phyloP scores from a whole-genome alignment of 2,113 vertebrate species.

The Burhinus bistriatus region DNA sequence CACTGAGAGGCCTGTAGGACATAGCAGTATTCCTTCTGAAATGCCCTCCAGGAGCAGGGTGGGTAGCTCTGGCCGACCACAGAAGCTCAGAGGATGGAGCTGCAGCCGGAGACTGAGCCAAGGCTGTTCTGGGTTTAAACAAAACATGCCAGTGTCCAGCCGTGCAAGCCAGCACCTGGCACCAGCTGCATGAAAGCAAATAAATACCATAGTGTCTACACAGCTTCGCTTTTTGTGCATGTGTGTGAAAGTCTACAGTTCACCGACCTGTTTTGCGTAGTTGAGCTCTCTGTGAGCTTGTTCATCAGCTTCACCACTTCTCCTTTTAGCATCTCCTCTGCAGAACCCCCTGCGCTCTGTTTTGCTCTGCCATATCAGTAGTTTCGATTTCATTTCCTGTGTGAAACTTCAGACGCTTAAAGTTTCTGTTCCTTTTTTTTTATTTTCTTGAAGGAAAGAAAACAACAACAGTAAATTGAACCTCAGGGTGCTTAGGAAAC shows the following conservation, averaged over 20 bases:
- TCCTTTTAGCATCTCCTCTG: neutral
- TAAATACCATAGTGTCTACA: neutral
- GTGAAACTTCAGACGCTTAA: neutral
- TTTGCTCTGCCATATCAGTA: neutral
- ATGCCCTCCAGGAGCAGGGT: neutral
- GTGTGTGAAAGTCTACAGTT: neutral
- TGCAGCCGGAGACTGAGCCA: neutral
- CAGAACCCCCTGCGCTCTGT: neutral
- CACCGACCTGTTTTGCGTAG: neutral
- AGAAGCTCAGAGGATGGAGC: neutral
- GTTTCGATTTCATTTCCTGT: slow-evolving; percentile 48
- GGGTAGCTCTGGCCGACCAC: neutral
- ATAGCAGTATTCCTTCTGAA: neutral
- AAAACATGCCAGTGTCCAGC: neutral
- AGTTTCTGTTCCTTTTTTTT: slow-evolving; percentile 19
- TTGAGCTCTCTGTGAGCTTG: neutral
- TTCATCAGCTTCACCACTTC: slow-evolving; percentile 2
- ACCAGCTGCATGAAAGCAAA: slow-evolving; percentile 18
- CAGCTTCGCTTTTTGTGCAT: neutral
- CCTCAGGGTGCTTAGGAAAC: neutral
- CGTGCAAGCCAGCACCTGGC: slow-evolving; percentile 5
- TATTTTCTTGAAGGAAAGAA: neutral
- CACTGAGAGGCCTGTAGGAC: neutral
- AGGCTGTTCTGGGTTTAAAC: neutral
- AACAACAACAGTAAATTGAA: slow-evolving; percentile 9